phyloP scores from a whole-genome alignment of 2,797 vertebrate genomes.

The Spea hammondii region DNA sequence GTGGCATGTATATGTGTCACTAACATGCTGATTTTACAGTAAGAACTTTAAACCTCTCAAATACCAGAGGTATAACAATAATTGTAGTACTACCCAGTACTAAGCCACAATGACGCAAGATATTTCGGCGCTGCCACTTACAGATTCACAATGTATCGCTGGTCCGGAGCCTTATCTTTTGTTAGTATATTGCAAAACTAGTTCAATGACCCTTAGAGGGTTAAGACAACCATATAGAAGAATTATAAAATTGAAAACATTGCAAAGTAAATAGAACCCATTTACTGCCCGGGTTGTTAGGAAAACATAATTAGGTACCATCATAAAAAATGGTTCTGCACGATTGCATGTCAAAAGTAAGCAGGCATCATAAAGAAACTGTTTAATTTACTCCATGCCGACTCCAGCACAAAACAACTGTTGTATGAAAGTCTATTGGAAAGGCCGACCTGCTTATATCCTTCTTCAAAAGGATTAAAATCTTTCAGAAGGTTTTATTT shows the following conservation, averaged over 20 bases:
- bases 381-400: constrained; percentile 52
- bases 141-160: too few relatives aligned
- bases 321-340: constrained; percentile 53
- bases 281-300: constrained; percentile 44
- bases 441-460: constrained; percentile 37
- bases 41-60: too few relatives aligned
- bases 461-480: constrained; percentile 28
- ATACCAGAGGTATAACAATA: too few relatives aligned
- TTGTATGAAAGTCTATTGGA: constrained; percentile 41
- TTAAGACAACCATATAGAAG: neutral
- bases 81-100: too few relatives aligned
- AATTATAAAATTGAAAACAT: neutral
- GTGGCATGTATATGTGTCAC: too few relatives aligned
- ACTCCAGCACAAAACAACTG: constrained; percentile 47
- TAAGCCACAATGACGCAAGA: too few relatives aligned
- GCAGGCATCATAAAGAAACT: constrained; percentile 47
- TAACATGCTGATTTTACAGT: too few relatives aligned
- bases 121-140: too few relatives aligned
- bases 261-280: constrained; percentile 14
- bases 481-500: constrained; percentile 37
- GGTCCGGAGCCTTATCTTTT: neutral
- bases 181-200: neutral
- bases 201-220: neutral
- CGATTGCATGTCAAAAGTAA: constrained; percentile 51
- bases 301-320: constrained; percentile 50